These are phyloP conservation scores for Hylomyscus alleni DNA, from an alignment of 2,797 vertebrate genomes.

Conservation along the genomic window DNA sequence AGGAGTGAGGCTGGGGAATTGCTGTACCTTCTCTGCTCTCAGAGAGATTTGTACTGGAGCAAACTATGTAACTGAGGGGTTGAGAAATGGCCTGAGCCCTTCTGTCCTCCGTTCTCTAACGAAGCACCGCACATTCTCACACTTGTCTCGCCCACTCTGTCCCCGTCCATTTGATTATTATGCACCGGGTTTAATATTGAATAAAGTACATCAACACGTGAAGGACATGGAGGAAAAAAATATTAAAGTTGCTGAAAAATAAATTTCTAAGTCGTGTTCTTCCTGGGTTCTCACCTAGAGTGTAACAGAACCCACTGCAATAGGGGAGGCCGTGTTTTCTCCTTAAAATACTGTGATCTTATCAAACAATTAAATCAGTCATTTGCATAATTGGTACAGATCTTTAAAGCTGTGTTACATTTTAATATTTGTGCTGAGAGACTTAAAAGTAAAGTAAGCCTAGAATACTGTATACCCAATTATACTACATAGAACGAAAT, in stretches of 20 bases:
- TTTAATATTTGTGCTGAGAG: constrained; percentile 39
- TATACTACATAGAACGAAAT: neutral
- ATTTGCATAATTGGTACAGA: neutral
- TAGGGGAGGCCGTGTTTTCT: neutral
- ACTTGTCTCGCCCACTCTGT: neutral
- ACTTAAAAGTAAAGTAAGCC: constrained; percentile 47
- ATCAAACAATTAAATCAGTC: constrained; percentile 1
- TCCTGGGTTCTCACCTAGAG: constrained; percentile 19
- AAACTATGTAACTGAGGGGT: neutral
- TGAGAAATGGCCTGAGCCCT: neutral
- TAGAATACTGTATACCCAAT: neutral
- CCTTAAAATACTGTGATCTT: neutral
- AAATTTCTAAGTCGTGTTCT: neutral
- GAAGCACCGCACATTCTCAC: neutral
- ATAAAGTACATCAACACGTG: neutral
- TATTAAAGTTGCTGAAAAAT: neutral
- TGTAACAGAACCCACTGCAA: neutral
- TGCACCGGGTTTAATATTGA: neutral
- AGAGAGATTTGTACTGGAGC: neutral
- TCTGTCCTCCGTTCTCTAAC: neutral
- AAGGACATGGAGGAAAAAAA: neutral
- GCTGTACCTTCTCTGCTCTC: neutral
- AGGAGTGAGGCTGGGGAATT: neutral
- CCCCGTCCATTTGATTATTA: neutral
- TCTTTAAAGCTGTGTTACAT: neutral